Evolutionary conservation across 2,888 invertebrate genomes (phyloP).

Genomic region (Cephus nigrinus): DNA sequence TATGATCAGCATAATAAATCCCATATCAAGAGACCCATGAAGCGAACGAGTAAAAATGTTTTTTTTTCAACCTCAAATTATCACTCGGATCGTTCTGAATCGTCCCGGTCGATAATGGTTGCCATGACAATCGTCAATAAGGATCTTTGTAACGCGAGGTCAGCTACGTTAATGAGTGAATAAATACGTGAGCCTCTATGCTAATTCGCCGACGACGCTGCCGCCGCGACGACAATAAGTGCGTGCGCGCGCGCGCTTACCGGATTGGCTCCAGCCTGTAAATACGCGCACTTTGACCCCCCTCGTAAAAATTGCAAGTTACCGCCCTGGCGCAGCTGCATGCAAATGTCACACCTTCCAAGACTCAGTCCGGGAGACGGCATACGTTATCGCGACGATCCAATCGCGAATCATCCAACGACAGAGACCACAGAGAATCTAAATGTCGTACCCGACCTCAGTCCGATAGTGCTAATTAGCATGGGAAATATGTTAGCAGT

Average conservation of each 20-base stretch:
- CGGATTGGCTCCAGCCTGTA: conserved; percentile 43
- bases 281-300: conserved; percentile 54
- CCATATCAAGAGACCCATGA: neutral
- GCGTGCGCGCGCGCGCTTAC: conserved; percentile 23
- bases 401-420: conserved; percentile 7
- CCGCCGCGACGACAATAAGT: neutral
- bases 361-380: conserved; percentile 7
- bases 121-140: neutral
- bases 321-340: conserved; percentile 53
- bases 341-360: conserved; percentile 29
- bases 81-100: neutral
- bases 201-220: conserved; percentile 36
- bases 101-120: neutral
- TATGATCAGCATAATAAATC: neutral
- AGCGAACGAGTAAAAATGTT: neutral
- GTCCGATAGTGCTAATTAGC: neutral
- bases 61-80: neutral
- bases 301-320: conserved; percentile 56
- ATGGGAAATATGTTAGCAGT: neutral
- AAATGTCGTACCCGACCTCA: neutral
- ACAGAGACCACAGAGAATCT: conserved; percentile 1
- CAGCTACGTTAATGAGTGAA: conserved; percentile 41
- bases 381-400: conserved; percentile 24
- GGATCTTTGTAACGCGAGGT: neutral
- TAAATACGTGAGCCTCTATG: conserved; percentile 47